These are phyloP conservation scores for Pristis pectinata DNA, from an alignment of 2,797 vertebrate species.

Conservation along the genomic window DNA sequence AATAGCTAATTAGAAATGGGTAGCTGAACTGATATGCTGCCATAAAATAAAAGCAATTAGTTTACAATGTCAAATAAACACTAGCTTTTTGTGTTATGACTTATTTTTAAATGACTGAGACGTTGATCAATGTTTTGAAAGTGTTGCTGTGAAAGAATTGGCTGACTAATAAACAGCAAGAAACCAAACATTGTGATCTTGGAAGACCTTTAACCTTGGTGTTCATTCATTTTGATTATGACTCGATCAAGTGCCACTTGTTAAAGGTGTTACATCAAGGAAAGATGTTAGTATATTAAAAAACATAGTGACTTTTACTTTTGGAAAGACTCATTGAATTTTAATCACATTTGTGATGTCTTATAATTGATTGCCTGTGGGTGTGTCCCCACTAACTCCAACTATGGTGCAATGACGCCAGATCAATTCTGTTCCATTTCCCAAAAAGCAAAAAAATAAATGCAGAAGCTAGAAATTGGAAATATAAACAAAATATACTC, in stretches of 20 bases:
- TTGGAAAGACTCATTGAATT: not conserved
- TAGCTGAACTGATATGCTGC: not conserved
- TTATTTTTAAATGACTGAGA: not conserved
- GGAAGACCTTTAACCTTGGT: not conserved
- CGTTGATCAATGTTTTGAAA: not conserved
- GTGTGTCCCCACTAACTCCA: too few relatives aligned
- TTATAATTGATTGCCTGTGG: too few relatives aligned
- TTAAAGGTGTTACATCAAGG: not conserved
- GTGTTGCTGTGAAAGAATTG: not conserved
- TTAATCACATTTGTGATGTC: too few relatives aligned
- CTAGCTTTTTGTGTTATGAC: not conserved
- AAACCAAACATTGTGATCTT: not conserved
- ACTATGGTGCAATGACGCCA: too few relatives aligned
- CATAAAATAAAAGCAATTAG: not conserved
- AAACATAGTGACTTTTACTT: not conserved
- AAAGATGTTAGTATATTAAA: not conserved
- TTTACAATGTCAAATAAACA: not conserved
- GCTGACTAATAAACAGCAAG: not conserved
- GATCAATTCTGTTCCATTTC: too few relatives aligned
- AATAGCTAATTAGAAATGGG: not conserved
- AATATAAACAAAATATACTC: too few relatives aligned
- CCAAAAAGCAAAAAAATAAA: too few relatives aligned
- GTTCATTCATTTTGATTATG: not conserved
- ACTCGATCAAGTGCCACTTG: not conserved
- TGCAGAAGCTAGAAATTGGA: too few relatives aligned